Evolutionary conservation across 2,113 vertebrate species (phyloP), one percentile per base, ranked within the genome.

Genomic region (Colaptes auratus): DNA sequence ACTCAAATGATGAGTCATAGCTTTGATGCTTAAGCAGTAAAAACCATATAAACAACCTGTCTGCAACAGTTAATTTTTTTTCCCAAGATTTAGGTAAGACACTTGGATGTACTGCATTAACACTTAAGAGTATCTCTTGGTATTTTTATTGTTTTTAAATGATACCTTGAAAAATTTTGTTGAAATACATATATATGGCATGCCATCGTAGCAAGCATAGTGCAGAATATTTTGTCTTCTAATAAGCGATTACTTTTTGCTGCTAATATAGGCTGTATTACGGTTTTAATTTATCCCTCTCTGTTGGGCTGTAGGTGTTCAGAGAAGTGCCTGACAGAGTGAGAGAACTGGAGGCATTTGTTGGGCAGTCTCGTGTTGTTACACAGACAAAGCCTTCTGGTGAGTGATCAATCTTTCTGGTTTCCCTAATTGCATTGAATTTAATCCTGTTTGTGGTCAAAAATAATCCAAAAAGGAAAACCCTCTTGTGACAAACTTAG

Each of bases 251-350:
- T 58, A 13, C 14, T 53, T 73, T 76, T 71, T 73, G 21, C 35
- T 52, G 7, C 79, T 88, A 39, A 39, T 88, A 9, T 21, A 39
- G 30, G 1, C 39, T 56, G 15, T 76, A 23, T 77, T 69, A 56
- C 10, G 66, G 21, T 25, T 89, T 85, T 86, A 69, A 27, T 74
- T 77, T 30, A 19, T 74, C 20, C n/a, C 20, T 74, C 25, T 73
- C 9, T 85, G 3, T 48, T 94, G 71, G 64, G 5, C 73, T 87
- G 9, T 48, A 99, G 98, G 97, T 98, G 69, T 98, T 98, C 31
- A 98, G 95, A 74, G 98, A 99, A 92, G 87, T 99, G 61, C 92
- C 98, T 85, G 98, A 98, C 56, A 98, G 98, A 95, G 88, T 98
- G 36, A 97, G 97, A 13, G 98, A 98, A 90, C 72, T 98, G 64